Evolutionary conservation across 2,797 vertebrate genomes (phyloP), one percentile per base, ranked within the genome.

Genomic region (Hoplostethus atlanticus): DNA sequence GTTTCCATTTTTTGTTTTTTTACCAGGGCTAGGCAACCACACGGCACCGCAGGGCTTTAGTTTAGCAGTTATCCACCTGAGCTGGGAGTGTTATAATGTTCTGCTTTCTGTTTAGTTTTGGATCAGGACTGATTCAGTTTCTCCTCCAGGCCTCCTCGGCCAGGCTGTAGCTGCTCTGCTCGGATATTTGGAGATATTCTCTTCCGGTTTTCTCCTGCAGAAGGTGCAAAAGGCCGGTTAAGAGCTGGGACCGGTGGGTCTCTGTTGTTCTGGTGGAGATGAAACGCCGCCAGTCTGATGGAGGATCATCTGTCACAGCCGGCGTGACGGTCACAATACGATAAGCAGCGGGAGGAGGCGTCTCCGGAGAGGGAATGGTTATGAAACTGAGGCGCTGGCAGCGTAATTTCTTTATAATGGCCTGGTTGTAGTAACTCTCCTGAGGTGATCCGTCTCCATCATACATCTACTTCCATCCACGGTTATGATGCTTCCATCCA

Each of bases 381-480:
- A 47, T 48, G 47, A 16, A 53, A 25, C 31, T 3, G 13, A 55
- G 44, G 44, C 50, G 40, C 3, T 34, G 46, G 44, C 13, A 6
- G 34, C 7, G 2, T 65, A 62, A 25, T 56, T 60, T 34, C 60
- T 60, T 64, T 79, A 64, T 55, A 55, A 73, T 50, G 8, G 70
- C 55, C 36, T 47, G 30, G 30, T 5, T 50, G 40, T 15, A 17
- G 51, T 36, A 52, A 30, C 28, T 47, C 38, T 3, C 42, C 65
- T 50, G 55, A 42, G 17, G 30, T 55, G 56, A 31, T 66, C 71
- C 53, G 71, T 74, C 71, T 71, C 71, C 12, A 36, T 74, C 71
- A 56, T n/a, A 38, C 3, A 9, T 59, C 30, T 2, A 15, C 40
- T 54, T 31, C 60, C 4, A 21, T 21, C 21, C 21, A 21, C 21